Conservation (phyloP, 2,113 vertebrate genomes). For the Zosterops hypoxanthus region DNA sequence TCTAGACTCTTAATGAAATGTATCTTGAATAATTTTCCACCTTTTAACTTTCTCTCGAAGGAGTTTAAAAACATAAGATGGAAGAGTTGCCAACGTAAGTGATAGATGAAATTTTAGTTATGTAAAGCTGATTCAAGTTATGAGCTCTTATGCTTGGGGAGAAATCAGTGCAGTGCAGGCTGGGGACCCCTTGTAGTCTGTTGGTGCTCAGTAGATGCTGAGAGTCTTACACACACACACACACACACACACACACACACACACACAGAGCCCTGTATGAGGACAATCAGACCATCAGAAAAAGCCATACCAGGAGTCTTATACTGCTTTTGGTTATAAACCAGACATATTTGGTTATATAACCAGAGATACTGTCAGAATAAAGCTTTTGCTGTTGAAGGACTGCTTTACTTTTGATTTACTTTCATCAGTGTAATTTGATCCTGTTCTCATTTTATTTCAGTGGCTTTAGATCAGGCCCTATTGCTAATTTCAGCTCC, state of each 20-base stretch:
- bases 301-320: background rate
- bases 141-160: background rate
- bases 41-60: background rate
- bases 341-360: background rate
- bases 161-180: background rate
- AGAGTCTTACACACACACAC: background rate
- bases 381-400: background rate
- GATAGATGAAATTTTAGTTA: background rate
- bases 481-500: conserved; percentile 31
- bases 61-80: background rate
- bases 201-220: background rate
- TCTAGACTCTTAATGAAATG: background rate
- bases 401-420: background rate
- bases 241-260: no score
- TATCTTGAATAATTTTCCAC: background rate
- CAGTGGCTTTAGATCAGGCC: conserved; percentile 29
- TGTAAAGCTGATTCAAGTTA: background rate
- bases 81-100: background rate
- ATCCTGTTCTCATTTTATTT: conserved; percentile 8
- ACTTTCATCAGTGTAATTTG: background rate
- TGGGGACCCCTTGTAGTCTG: background rate
- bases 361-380: background rate
- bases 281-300: background rate
- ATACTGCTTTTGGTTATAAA: background rate
- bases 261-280: rapidly evolving